phyloP scores from a whole-genome alignment of 2,797 vertebrate species.

The Eutrigla gurnardus region DNA sequence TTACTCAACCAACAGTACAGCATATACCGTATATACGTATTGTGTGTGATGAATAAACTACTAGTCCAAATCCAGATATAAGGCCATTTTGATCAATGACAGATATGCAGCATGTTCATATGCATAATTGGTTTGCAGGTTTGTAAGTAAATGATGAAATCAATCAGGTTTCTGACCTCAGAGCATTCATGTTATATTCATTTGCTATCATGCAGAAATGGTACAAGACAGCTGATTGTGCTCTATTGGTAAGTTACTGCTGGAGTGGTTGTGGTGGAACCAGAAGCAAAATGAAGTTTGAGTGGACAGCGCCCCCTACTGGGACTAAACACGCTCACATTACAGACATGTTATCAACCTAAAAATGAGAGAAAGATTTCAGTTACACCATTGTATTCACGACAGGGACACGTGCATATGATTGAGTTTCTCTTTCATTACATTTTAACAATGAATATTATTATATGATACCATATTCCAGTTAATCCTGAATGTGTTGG shows the following conservation, averaged over 20 bases:
- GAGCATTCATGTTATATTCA: neutral
- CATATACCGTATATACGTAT: no score
- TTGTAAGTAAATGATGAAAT: neutral
- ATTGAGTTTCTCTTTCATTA: neutral
- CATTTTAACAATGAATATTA: neutral
- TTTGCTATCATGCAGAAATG: neutral
- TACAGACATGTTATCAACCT: no score
- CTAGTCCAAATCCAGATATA: no score
- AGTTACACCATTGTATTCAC: neutral
- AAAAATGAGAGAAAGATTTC: neutral
- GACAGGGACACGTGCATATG: neutral
- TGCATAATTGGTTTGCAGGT: neutral
- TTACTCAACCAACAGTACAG: no score
- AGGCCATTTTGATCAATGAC: no score
- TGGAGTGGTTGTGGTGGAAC: neutral
- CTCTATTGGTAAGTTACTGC: neutral
- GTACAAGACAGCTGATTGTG: neutral
- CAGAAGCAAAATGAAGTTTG: neutral
- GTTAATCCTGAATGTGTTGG: neutral
- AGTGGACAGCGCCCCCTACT: constrained; percentile 1
- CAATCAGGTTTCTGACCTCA: neutral
- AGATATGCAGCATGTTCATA: neutral
- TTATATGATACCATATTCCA: neutral
- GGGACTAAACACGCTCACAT: neutral
- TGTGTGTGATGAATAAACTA: no score